Conservation (phyloP, 2,113 vertebrate species). For the Isurus oxyrinchus region DNA sequence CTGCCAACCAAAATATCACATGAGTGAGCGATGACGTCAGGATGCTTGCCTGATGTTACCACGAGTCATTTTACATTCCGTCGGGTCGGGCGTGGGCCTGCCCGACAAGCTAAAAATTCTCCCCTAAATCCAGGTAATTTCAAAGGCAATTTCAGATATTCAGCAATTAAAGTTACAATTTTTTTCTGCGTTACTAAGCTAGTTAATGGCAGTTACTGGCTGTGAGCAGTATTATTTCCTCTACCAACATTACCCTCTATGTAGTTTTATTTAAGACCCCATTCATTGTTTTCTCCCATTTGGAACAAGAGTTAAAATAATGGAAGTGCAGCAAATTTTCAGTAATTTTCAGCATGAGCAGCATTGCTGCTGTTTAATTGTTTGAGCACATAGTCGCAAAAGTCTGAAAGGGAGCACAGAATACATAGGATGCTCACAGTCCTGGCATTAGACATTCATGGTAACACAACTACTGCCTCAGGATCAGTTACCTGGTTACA, state of each 20-base stretch:
- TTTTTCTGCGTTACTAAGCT: neutral
- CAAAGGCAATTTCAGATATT: neutral
- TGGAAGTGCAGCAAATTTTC: neutral
- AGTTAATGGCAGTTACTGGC: neutral
- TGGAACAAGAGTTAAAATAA: slow-evolving; percentile 11
- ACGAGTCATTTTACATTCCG: too few relatives aligned
- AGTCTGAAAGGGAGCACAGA: slow-evolving; percentile 18
- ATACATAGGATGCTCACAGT: neutral
- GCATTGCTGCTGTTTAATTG: neutral
- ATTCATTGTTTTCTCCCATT: neutral
- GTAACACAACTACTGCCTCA: slow-evolving; percentile 22
- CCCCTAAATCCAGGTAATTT: too few relatives aligned
- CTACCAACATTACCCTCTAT: neutral
- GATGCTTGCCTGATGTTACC: too few relatives aligned
- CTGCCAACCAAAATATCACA: too few relatives aligned
- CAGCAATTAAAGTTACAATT: neutral
- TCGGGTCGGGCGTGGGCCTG: too few relatives aligned
- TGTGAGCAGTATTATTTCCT: neutral
- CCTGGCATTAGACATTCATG: slow-evolving; percentile 1
- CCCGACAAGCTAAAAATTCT: too few relatives aligned
- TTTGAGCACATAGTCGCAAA: neutral
- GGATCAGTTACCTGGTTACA: slow-evolving; percentile 5
- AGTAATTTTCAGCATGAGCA: neutral
- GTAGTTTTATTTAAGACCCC: neutral
- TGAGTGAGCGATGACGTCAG: too few relatives aligned